phyloP scores from a whole-genome alignment of 92 coral and sea anemone species.

The Muricea muricata region DNA sequence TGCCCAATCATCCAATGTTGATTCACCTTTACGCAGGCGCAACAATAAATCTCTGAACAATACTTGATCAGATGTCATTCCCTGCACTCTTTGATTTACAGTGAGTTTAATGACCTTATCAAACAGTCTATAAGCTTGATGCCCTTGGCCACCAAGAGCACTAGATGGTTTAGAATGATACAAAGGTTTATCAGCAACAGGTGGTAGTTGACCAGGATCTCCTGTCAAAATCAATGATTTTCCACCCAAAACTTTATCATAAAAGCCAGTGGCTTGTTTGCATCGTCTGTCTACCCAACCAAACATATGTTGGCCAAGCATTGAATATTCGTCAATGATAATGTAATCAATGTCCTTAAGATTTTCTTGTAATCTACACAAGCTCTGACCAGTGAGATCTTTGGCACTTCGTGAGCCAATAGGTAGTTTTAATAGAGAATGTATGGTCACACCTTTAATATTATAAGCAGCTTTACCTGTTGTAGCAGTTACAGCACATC shows the following conservation, averaged over 20 bases:
- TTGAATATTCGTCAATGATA: neutral
- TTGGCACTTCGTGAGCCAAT: neutral
- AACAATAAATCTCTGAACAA: too few species aligned
- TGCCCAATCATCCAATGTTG: too few species aligned
- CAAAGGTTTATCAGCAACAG: neutral
- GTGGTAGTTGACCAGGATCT: neutral
- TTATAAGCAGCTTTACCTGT: slow-evolving; percentile 31
- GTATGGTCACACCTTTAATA: slow-evolving; percentile 28
- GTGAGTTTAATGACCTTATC: too few species aligned
- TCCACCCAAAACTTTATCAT: neutral
- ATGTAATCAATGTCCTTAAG: neutral
- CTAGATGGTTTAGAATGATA: neutral
- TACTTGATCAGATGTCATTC: too few species aligned
- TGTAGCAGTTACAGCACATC: too few species aligned
- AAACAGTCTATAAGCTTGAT: neutral
- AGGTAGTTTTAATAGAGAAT: neutral
- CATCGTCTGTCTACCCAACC: neutral
- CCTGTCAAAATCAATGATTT: neutral
- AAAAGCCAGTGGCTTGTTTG: neutral
- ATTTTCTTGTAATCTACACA: neutral
- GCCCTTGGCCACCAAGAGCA: neutral
- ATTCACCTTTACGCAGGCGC: too few species aligned
- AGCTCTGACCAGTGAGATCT: neutral
- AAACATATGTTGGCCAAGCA: neutral
- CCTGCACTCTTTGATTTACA: too few species aligned